Evolutionary conservation across 2,113 vertebrate genomes (phyloP).

Genomic region (Rynchops niger): DNA sequence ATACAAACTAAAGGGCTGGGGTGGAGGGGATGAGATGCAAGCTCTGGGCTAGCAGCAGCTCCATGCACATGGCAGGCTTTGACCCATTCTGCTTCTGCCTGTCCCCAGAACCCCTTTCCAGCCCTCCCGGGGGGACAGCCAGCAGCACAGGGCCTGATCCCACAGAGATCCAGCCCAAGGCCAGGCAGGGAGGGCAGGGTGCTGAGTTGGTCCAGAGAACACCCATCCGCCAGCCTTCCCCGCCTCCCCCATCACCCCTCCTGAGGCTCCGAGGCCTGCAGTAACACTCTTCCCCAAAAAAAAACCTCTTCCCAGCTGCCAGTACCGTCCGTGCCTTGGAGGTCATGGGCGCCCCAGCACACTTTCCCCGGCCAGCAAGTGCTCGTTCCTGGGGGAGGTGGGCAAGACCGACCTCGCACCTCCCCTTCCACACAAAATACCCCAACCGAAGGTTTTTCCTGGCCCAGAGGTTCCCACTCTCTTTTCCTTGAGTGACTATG

Average conservation of each 20-base stretch:
- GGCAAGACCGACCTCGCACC: not conserved
- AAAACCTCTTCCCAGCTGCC: not conserved
- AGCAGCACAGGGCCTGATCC: not conserved
- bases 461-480: not conserved
- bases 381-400: not conserved
- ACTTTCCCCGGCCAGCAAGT: not conserved
- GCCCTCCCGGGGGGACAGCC: not conserved
- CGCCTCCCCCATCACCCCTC: not conserved
- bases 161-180: not conserved
- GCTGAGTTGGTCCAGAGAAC: not conserved
- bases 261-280: not conserved
- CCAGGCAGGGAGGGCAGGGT: not conserved
- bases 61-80: fast-evolving
- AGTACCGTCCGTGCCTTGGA: fast-evolving
- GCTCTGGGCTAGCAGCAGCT: slow-evolving; percentile 15
- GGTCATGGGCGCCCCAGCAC: fast-evolving
- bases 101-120: not conserved
- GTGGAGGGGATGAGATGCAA: slow-evolving; percentile 30
- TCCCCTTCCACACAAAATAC: not conserved
- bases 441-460: not conserved
- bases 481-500: not conserved
- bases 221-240: not conserved
- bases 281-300: not conserved
- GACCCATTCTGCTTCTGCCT: not conserved
- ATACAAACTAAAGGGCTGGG: slow-evolving; percentile 61